Evolutionary conservation across 1,140 invertebrate genomes (phyloP), one percentile per base, ranked within the genome.

Genomic region (Drosophila nigromelanica): DNA sequence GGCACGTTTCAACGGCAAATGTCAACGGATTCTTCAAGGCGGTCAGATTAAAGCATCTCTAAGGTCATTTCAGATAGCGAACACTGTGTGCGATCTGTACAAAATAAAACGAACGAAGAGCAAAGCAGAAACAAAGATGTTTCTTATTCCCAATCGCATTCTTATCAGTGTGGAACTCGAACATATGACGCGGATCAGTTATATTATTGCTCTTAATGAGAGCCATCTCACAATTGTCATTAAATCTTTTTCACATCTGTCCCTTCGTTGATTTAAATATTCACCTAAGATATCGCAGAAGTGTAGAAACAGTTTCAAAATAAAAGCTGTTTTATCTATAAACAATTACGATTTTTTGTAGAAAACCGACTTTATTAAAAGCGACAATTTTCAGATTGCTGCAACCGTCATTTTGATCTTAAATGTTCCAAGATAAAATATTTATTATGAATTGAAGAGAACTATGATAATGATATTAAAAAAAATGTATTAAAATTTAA

Each of bases 1-100:
- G 24, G 61, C 33, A 12, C 4, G 11, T 15, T 30, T 15, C 7
- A 35, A 51, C 35, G 18, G 15, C n/a, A 37, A 40, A 59, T 35
- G 48, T 54, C 58, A 55, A 64, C 14, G 39, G 14, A 37, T 39
- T 42, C 10, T 14, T 45, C 39, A 21, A 27, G 33, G 43, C 59
- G 40, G 39, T 30, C 14, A 45, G 30, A 27, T 40, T 15, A 54
- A 62, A 68, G 15, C 12, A 39, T 5, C 18, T 4, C 18, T 15
- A 40, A n/a, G 12, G 18, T 42, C 51, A 18, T 10, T 56, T 42
- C 0, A 37, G 60, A 30, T 71, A 71, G 5, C 24, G 14, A 12
- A 18, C 7, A 30, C 35, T 12, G 15, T 55, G 55, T 51, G 54
- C 11, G 54, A 58, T 50, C 30, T 51, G 5, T 37, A 1, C 11